These are phyloP conservation scores for Eulacestoma nigropectus DNA, from an alignment of 2,113 vertebrate genomes.

Conservation along the genomic window DNA sequence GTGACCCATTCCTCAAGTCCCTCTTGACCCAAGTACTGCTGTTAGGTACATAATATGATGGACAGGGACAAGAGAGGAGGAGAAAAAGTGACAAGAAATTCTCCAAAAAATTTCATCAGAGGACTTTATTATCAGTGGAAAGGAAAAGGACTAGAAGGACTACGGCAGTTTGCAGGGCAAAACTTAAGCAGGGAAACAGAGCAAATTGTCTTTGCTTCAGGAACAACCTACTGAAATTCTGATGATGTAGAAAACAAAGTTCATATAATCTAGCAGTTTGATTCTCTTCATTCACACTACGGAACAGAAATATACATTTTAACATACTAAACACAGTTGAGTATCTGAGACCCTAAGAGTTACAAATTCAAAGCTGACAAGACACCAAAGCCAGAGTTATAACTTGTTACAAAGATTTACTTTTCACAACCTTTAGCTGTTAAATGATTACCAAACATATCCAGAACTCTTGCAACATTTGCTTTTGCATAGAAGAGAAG, in stretches of 20 bases:
- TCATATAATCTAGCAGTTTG: not conserved
- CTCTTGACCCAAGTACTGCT: not conserved
- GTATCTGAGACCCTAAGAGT: not conserved
- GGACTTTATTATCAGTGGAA: not conserved
- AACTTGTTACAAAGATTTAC: not conserved
- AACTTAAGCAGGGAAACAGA: not conserved
- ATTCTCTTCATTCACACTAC: not conserved
- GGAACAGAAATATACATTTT: not conserved
- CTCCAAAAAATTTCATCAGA: not conserved
- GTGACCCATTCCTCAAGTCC: not conserved
- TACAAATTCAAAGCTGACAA: not conserved
- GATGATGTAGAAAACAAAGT: not conserved
- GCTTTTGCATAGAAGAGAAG: not conserved
- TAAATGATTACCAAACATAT: not conserved
- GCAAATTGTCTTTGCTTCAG: not conserved
- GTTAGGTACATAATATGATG: not conserved
- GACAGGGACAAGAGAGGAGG: not conserved
- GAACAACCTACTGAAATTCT: not conserved
- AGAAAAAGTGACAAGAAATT: not conserved
- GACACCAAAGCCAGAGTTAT: not conserved
- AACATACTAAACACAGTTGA: not conserved
- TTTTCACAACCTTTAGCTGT: not conserved
- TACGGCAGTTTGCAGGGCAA: not conserved
- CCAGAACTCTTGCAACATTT: not conserved
- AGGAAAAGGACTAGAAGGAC: not conserved